Evolutionary conservation across 1,140 invertebrate species (phyloP).

Genomic region (Pogonognathellus flavescens): DNA sequence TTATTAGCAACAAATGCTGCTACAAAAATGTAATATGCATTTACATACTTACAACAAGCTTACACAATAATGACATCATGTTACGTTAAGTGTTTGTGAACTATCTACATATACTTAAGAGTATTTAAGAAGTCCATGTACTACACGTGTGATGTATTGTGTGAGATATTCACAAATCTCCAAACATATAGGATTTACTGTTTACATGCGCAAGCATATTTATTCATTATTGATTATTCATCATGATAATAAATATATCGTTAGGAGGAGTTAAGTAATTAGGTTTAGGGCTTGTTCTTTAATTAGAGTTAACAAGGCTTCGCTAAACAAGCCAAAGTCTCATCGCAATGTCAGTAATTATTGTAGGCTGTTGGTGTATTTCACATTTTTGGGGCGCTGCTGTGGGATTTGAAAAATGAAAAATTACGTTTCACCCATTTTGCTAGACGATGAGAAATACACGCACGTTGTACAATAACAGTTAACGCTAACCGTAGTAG

Average conservation of each 20-base stretch:
- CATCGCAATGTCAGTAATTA: constrained; percentile 38
- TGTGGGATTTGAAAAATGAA: constrained; percentile 38
- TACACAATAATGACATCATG: no score
- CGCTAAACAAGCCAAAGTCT: constrained; percentile 41
- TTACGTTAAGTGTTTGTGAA: no score
- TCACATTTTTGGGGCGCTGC: constrained; percentile 1
- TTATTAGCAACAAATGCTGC: no score
- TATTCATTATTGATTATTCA: constrained; percentile 36
- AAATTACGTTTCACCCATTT: constrained; percentile 34
- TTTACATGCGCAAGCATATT: constrained; percentile 46
- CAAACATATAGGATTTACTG: background rate
- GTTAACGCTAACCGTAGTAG: background rate
- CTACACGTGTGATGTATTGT: no score
- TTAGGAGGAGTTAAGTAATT: constrained; percentile 42
- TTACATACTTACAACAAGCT: no score
- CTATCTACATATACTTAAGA: no score
- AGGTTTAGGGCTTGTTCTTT: constrained; percentile 25
- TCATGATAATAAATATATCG: constrained; percentile 45
- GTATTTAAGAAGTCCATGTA: no score
- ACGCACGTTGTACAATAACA: constrained; percentile 37
- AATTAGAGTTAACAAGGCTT: constrained; percentile 32
- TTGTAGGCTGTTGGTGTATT: constrained; percentile 31
- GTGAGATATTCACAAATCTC: no score
- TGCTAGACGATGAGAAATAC: constrained; percentile 1
- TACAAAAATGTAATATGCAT: no score